These are phyloP conservation scores for Leuctra nigra DNA, from an alignment of 2,888 invertebrate species.

Conservation along the genomic window DNA sequence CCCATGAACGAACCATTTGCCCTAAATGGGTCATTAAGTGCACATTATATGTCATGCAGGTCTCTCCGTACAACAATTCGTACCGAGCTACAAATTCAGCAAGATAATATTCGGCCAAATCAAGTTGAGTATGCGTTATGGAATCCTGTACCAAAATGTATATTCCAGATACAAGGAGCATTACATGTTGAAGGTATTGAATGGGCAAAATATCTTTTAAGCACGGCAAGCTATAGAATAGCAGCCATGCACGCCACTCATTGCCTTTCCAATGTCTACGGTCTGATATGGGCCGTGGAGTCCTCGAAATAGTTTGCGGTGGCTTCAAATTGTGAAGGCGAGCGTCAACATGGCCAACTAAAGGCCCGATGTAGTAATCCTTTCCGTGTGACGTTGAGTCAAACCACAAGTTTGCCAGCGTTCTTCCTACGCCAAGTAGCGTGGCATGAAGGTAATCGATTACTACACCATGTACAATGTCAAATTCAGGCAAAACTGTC, in stretches of 20 bases:
- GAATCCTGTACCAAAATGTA: conserved; percentile 4
- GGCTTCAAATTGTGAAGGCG: neutral
- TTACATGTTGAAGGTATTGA: neutral
- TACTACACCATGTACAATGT: conserved; percentile 3
- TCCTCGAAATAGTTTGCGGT: neutral
- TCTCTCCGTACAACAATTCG: neutral
- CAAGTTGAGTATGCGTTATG: neutral
- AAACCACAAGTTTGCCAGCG: neutral
- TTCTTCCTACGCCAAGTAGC: neutral
- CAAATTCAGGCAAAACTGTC: neutral
- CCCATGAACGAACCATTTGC: neutral
- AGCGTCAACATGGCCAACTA: neutral
- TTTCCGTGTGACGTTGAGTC: neutral
- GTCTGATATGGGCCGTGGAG: conserved; percentile 4
- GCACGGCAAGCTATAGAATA: conserved; percentile 10
- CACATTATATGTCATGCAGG: neutral
- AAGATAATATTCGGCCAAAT: neutral
- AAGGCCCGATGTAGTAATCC: neutral
- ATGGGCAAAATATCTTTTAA: neutral
- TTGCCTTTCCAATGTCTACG: neutral
- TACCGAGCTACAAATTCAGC: neutral
- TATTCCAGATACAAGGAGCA: neutral
- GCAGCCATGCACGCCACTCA: conserved; percentile 12
- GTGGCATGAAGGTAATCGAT: conserved; percentile 8
- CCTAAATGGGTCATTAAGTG: conserved; percentile 11